phyloP scores from a whole-genome alignment of 1,140 invertebrate species.

The Halictus rubicundus region DNA sequence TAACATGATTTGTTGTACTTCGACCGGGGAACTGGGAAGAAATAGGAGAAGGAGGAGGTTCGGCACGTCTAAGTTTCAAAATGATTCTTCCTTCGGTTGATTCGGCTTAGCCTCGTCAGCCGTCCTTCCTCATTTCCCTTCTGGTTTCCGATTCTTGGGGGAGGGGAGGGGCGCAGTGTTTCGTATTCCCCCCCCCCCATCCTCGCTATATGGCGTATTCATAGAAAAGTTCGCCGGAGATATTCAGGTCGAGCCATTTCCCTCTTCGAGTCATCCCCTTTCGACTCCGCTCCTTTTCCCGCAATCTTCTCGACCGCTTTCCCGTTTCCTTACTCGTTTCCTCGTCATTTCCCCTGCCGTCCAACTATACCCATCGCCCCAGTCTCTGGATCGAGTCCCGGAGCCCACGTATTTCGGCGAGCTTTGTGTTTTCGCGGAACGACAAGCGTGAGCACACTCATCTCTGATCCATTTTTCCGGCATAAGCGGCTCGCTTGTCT shows the following conservation, averaged over 20 bases:
- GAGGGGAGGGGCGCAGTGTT: slow-evolving; percentile 54
- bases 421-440: not conserved
- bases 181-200: slow-evolving; percentile 36
- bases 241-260: slow-evolving; percentile 68
- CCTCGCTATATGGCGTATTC: slow-evolving; percentile 61
- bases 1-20: too few relatives aligned
- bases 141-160: slow-evolving; percentile 38
- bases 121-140: slow-evolving; percentile 26
- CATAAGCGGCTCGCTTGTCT: not conserved
- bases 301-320: not conserved
- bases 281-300: not conserved
- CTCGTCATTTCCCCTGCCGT: not conserved
- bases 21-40: too few relatives aligned
- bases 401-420: not conserved
- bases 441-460: not conserved
- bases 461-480: slow-evolving; percentile 5
- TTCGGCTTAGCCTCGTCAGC: slow-evolving; percentile 26
- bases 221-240: slow-evolving; percentile 67
- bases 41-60: too few relatives aligned
- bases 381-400: not conserved
- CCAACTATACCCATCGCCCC: not conserved
- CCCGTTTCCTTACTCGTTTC: not conserved
- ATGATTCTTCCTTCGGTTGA: slow-evolving; percentile 42
- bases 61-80: slow-evolving; percentile 17
- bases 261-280: slow-evolving; percentile 3